A percentile compares a stretch with the other conserved stretches of the same genome.
Evolutionary conservation across 1,140 invertebrate genomes (phyloP).

Genomic region (Drosophila saltans): DNA sequence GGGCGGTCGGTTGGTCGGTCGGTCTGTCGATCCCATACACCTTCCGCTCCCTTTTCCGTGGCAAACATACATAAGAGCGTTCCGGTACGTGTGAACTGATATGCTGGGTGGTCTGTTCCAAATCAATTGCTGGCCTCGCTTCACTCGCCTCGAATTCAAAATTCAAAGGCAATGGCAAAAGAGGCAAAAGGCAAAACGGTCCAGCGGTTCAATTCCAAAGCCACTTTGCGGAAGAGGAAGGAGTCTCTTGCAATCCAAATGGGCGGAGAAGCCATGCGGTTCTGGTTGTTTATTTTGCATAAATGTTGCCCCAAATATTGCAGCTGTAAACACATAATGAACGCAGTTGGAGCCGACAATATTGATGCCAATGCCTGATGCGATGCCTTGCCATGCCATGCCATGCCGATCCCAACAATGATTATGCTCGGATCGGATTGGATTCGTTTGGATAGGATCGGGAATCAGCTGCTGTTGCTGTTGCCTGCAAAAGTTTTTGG

Average conservation of each 20-base stretch:
- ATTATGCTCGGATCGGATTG: conserved; percentile 52
- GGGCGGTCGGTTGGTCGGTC: neutral
- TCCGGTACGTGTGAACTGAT: conserved; percentile 80
- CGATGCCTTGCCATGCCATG: conserved; percentile 1
- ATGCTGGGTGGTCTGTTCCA: conserved; percentile 80
- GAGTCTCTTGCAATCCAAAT: neutral
- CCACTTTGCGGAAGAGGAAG: conserved; percentile 45
- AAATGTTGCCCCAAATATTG: conserved; percentile 82
- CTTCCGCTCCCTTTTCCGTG: neutral
- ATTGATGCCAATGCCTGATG: conserved; percentile 25
- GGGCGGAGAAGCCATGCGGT: conserved; percentile 9
- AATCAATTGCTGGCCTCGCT: conserved; percentile 69
- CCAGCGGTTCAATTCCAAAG: neutral
- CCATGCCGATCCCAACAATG: conserved; percentile 37
- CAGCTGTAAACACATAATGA: conserved; percentile 79
- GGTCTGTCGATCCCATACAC: neutral
- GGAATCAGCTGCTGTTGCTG: conserved; percentile 31
- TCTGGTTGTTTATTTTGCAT: conserved; percentile 75
- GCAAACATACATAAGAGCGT: conserved; percentile 29
- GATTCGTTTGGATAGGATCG: conserved; percentile 21
- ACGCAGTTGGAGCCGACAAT: conserved; percentile 42
- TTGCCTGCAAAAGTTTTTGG: conserved; percentile 56
- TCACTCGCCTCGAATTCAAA: conserved; percentile 30
- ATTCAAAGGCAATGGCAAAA: conserved; percentile 9
- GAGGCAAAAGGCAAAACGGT: conserved; percentile 19